phyloP scores from a whole-genome alignment of 2,797 vertebrate genomes.

The Nasua narica region DNA sequence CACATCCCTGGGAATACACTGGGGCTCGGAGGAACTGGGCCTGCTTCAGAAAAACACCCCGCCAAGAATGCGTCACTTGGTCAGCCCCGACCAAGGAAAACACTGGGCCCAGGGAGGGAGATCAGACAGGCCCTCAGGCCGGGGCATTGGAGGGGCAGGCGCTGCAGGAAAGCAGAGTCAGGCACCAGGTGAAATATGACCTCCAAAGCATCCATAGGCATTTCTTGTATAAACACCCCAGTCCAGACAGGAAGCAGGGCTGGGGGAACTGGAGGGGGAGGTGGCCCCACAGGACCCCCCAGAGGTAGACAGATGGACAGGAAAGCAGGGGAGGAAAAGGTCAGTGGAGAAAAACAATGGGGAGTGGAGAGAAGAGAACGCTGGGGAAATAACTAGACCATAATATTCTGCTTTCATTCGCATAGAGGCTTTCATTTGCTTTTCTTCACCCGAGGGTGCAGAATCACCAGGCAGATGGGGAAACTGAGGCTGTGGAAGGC shows the following conservation, averaged over 20 bases:
- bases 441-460: neutral
- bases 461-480: neutral
- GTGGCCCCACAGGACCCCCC: constrained; percentile 48
- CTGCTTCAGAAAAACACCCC: constrained; percentile 37
- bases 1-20: neutral
- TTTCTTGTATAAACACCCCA: constrained; percentile 74
- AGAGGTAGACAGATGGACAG: constrained; percentile 76
- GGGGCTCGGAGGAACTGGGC: neutral
- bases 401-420: neutral
- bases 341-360: constrained; percentile 67
- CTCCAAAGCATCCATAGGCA: constrained; percentile 59
- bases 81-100: constrained; percentile 57
- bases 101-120: neutral
- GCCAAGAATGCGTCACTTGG: constrained; percentile 55
- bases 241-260: constrained; percentile 70
- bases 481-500: constrained; percentile 41
- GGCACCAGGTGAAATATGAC: constrained; percentile 68
- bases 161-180: constrained; percentile 29
- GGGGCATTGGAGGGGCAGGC: constrained; percentile 45
- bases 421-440: neutral
- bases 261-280: constrained; percentile 32
- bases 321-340: constrained; percentile 70
- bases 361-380: neutral
- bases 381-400: neutral
- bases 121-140: constrained; percentile 37